A percentile compares a stretch with the other conserved stretches of the same genome.
Conservation (phyloP, 2,113 vertebrate genomes). For the Sardina pilchardus region DNA sequence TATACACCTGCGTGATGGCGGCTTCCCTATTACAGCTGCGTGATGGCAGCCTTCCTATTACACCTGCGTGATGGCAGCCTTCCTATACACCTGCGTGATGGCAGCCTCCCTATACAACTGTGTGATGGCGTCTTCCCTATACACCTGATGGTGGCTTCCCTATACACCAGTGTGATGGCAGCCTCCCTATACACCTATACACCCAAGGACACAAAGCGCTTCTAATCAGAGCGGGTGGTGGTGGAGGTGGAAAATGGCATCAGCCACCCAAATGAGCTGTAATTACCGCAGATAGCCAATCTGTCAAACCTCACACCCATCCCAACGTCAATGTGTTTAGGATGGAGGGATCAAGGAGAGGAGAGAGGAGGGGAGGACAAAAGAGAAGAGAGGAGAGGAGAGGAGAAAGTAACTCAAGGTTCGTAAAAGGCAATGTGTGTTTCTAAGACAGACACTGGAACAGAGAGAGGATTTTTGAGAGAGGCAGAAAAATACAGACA, state of each 20-base stretch:
- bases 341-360: neutral
- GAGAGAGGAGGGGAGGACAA: constrained; percentile 18
- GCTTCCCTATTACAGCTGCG: too few species aligned
- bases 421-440: constrained; percentile 54
- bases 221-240: constrained; percentile 54
- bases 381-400: neutral
- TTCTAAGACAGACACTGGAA: constrained; percentile 41
- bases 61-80: too few species aligned
- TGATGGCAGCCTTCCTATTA: too few species aligned
- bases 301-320: constrained; percentile 54
- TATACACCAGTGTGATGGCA: too few species aligned
- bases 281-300: constrained; percentile 58
- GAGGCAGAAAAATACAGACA: neutral
- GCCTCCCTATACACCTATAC: too few species aligned
- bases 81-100: too few species aligned
- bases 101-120: too few species aligned
- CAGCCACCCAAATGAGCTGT: constrained; percentile 55
- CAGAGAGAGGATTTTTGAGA: constrained; percentile 8
- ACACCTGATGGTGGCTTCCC: too few species aligned
- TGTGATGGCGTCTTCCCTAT: too few species aligned
- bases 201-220: constrained; percentile 42
- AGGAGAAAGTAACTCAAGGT: neutral
- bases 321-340: constrained; percentile 33
- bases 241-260: constrained; percentile 50
- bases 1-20: constrained; percentile 44